Evolutionary conservation across 2,113 vertebrate species (phyloP).

Genomic region (Dolichallabes microphthalmus): DNA sequence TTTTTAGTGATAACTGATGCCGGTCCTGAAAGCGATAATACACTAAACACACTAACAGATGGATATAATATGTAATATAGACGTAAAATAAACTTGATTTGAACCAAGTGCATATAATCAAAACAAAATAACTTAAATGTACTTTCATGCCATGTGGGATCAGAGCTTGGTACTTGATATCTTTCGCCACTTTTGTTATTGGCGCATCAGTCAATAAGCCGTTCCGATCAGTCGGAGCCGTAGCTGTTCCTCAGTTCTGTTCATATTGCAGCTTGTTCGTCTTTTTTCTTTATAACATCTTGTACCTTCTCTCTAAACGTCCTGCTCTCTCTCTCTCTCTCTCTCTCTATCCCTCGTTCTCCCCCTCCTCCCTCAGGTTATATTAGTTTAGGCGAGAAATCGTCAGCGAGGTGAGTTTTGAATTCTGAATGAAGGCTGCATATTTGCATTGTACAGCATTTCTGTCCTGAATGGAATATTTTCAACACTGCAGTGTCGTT

Average conservation of each 20-base stretch:
- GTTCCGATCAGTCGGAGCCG: not conserved
- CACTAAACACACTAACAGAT: too few relatives aligned
- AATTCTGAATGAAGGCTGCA: conserved; percentile 35
- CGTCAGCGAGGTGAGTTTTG: conserved; percentile 25
- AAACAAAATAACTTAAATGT: too few relatives aligned
- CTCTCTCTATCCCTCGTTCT: not conserved
- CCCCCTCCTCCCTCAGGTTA: conserved; percentile 4
- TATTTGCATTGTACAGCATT: conserved; percentile 47
- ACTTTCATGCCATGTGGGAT: not conserved
- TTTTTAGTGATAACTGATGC: too few relatives aligned
- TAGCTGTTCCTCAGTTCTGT: not conserved
- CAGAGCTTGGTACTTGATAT: not conserved
- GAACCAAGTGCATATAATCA: too few relatives aligned
- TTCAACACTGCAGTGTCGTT: conserved; percentile 26
- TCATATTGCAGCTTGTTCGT: not conserved
- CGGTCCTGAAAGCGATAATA: too few relatives aligned
- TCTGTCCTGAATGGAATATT: conserved; percentile 44
- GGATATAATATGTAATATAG: too few relatives aligned
- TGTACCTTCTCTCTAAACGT: not conserved
- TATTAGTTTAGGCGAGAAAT: conserved; percentile 22
- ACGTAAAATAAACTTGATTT: too few relatives aligned
- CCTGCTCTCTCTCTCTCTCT: not conserved
- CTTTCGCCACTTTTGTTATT: not conserved
- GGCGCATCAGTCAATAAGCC: too few relatives aligned
- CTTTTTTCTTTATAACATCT: not conserved